Evolutionary conservation across 2,888 invertebrate genomes (phyloP), one percentile per base, ranked within the genome.

Genomic region (Halocaridina rubra): DNA sequence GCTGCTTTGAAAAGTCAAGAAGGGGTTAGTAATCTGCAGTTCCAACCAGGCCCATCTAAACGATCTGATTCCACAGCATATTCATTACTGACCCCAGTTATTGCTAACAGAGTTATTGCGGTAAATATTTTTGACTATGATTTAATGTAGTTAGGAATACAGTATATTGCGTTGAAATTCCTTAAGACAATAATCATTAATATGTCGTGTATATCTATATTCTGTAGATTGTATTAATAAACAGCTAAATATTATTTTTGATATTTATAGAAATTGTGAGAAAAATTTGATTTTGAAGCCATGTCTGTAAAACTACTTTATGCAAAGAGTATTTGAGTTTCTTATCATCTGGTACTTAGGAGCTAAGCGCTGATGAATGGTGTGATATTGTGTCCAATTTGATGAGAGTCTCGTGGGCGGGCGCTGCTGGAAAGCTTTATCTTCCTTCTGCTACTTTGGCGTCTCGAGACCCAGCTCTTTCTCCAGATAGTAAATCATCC

Each of bases 371-470:
- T 19, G 89, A 89, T 72, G 91, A 91, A 81, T 91, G 92, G 88
- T 90, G 90, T 22, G 90, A 89, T 27, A 89, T 89, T 71, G 90
- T 92, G 27, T 90, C 91, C 13, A 91, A 91, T 88, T 90, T 92
- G 78, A 90, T 92, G 90, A 90, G 91, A 39, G 90, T 92, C n/a
- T 90, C 91, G 10, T 92, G 92, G 92, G 91, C 91, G 30, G 91
- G 92, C 32, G 92, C 92, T 16, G 91, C 91, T 27, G 92, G 92
- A 1, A 90, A 91, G 84, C 90, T 92, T 30, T 90, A 91, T 88
- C 90, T 91, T 19, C 90, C 91, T 24, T 84, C 88, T 7, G 69
- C 88, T 22, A 80, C 64, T 24, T 30, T 84, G 29, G 61, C 75
- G 5, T 24, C 74, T n/a, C 67, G 61, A 7, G 84, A 87, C 32